These are phyloP conservation scores for Morone chrysops DNA, from an alignment of 2,113 vertebrate genomes.

Conservation along the genomic window DNA sequence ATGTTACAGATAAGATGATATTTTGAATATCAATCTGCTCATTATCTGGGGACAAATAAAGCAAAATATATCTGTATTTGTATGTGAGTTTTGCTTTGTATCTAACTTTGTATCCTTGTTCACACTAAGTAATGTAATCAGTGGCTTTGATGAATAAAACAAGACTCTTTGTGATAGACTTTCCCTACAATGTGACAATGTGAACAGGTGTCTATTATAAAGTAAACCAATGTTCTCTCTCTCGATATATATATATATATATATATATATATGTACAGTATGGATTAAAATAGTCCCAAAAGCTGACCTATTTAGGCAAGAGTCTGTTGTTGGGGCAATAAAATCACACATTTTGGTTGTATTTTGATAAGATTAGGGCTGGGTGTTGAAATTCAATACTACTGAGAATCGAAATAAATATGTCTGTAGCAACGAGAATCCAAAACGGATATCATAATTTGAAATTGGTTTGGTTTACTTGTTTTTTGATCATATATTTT, in stretches of 20 bases:
- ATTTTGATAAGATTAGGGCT: background rate
- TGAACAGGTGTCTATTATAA: constrained; percentile 2
- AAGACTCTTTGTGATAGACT: background rate
- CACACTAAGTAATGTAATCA: background rate
- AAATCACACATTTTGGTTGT: no score
- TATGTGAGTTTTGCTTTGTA: background rate
- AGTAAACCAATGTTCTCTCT: constrained; percentile 3
- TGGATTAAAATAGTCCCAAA: no score
- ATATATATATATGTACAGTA: no score
- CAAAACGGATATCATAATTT: background rate
- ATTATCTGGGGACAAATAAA: background rate
- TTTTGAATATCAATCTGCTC: background rate
- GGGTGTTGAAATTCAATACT: background rate
- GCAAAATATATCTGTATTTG: background rate
- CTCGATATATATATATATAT: no score
- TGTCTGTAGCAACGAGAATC: background rate
- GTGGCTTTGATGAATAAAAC: background rate
- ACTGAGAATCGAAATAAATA: background rate
- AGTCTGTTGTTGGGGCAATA: no score
- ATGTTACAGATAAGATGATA: background rate
- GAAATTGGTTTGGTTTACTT: background rate
- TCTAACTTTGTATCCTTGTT: background rate
- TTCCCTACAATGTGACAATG: background rate
- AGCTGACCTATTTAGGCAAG: no score
- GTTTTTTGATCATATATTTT: no score